Evolutionary conservation across 2,888 invertebrate genomes (phyloP).

Genomic region (Rhaphigaster nebulosa): DNA sequence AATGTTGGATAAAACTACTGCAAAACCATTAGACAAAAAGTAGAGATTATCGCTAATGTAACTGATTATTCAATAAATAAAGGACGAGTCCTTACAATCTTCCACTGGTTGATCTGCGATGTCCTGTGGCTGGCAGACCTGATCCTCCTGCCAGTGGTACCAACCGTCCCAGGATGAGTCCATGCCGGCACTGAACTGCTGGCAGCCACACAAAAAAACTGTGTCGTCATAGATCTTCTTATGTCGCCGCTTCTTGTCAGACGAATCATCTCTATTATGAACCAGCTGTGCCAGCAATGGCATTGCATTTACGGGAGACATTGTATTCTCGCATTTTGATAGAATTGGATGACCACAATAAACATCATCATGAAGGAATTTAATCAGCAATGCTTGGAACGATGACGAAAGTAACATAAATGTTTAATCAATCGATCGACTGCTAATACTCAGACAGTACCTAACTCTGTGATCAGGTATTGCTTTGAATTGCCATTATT

Average conservation of each 20-base stretch:
- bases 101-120: not conserved
- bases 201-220: not conserved
- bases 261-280: constrained; percentile 28
- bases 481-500: no score
- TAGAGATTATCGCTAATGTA: not conserved
- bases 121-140: not conserved
- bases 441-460: no score
- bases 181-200: constrained; percentile 5
- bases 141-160: constrained; percentile 20
- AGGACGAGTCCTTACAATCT: not conserved
- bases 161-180: constrained; percentile 28
- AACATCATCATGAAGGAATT: not conserved
- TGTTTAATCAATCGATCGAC: not conserved
- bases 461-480: no score
- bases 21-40: no score
- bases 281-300: not conserved
- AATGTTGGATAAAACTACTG: no score
- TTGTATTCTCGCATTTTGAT: not conserved
- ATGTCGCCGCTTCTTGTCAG: not conserved
- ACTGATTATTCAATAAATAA: not conserved
- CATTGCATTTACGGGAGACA: not conserved
- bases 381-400: no score
- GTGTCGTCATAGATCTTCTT: constrained; percentile 25
- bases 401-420: no score
- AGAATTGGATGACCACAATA: not conserved